phyloP scores from a whole-genome alignment of 2,113 vertebrate species.

The Chauna torquata region DNA sequence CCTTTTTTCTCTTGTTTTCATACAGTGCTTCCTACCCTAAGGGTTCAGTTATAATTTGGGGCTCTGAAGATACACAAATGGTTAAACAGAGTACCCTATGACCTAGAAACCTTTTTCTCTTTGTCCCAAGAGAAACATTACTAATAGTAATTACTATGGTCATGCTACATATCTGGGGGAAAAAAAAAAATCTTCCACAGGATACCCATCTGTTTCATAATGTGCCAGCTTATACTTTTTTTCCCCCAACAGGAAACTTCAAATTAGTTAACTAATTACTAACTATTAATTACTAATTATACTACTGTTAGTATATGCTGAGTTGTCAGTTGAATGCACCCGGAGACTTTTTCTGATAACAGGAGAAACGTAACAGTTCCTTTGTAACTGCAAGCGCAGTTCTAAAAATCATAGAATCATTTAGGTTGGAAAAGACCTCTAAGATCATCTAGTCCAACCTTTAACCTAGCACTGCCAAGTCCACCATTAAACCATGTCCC shows the following conservation, averaged over 20 bases:
- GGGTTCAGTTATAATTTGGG: slow-evolving; percentile 2
- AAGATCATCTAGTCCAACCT: no score
- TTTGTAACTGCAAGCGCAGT: not conserved
- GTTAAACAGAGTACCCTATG: not conserved
- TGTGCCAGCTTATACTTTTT: not conserved
- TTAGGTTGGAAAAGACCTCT: no score
- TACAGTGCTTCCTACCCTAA: not conserved
- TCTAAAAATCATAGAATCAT: no score
- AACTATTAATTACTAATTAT: not conserved
- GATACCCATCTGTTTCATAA: not conserved
- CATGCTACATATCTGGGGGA: not conserved
- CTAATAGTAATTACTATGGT: not conserved
- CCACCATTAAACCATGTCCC: no score
- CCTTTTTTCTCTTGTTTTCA: not conserved
- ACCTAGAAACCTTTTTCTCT: not conserved
- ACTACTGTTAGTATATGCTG: not conserved
- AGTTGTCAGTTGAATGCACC: slow-evolving; percentile 3
- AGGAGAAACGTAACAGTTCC: not conserved
- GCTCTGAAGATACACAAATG: not conserved
- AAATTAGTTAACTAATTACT: not conserved
- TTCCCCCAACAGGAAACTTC: not conserved
- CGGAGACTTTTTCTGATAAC: not conserved
- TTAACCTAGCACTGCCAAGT: no score
- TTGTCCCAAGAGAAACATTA: not conserved
- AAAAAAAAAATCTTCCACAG: not conserved